Evolutionary conservation across 2,888 invertebrate species (phyloP).

Genomic region (Chaetogeoica ovagalla): DNA sequence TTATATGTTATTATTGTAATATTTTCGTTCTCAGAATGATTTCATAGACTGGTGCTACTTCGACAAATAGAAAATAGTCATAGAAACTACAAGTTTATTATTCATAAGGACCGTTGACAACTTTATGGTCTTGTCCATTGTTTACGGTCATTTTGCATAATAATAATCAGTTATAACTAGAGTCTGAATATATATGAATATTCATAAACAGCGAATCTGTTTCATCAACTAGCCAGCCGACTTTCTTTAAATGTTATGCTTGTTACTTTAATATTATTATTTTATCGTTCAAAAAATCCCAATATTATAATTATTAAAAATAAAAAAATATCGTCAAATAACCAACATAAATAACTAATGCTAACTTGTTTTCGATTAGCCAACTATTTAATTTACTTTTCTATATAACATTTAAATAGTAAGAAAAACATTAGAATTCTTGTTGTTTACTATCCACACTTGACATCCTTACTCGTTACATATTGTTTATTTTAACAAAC

Average conservation of each 20-base stretch:
- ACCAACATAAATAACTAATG: neutral
- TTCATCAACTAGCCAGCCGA: neutral
- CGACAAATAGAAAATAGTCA: neutral
- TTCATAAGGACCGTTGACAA: constrained; percentile 27
- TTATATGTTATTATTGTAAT: too few relatives aligned
- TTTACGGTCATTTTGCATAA: constrained; percentile 19
- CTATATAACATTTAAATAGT: neutral
- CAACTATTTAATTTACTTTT: neutral
- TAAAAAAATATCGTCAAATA: neutral
- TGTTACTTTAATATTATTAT: neutral
- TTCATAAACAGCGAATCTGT: neutral
- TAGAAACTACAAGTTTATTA: constrained; percentile 31
- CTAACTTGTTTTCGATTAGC: neutral
- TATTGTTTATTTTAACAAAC: too few relatives aligned
- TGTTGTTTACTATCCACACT: neutral
- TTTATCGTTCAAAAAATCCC: neutral
- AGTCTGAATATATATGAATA: constrained; percentile 8
- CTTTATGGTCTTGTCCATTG: constrained; percentile 19
- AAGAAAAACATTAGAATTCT: neutral
- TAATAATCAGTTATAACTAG: constrained; percentile 1
- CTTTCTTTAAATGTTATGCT: neutral
- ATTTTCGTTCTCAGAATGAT: neutral
- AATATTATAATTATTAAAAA: neutral
- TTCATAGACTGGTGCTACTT: neutral
- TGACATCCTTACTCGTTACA: neutral